Evolutionary conservation across 2,797 vertebrate genomes (phyloP).

Genomic region (Poecilia picta): DNA sequence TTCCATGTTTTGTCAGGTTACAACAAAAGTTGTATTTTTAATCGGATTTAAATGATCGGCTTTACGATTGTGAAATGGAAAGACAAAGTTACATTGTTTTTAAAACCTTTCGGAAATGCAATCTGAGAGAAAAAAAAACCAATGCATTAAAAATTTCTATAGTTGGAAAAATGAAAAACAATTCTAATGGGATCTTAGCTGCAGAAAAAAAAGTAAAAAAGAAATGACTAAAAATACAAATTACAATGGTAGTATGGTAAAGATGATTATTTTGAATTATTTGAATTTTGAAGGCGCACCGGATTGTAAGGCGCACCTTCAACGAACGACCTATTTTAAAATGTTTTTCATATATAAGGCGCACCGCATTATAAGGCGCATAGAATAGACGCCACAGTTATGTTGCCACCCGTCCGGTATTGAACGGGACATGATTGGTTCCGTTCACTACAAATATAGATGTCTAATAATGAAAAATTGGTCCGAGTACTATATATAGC

Average conservation of each 20-base stretch:
- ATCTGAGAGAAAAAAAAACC: not conserved
- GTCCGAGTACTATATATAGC: too few species aligned
- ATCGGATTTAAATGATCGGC: not conserved
- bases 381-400: too few species aligned
- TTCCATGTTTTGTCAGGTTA: not conserved
- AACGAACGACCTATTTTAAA: too few species aligned
- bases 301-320: too few species aligned
- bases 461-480: too few species aligned
- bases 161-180: not conserved
- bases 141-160: not conserved
- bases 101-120: not conserved
- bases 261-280: not conserved
- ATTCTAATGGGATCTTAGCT: not conserved
- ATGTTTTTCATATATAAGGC: too few species aligned
- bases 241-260: not conserved
- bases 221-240: not conserved
- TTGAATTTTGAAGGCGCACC: too few species aligned
- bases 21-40: not conserved
- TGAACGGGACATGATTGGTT: too few species aligned
- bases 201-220: not conserved
- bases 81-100: not conserved
- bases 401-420: too few species aligned
- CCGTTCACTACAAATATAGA: too few species aligned
- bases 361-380: too few species aligned
- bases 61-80: not conserved